phyloP scores from a whole-genome alignment of 2,113 vertebrate species.

The Syngnathus typhle region DNA sequence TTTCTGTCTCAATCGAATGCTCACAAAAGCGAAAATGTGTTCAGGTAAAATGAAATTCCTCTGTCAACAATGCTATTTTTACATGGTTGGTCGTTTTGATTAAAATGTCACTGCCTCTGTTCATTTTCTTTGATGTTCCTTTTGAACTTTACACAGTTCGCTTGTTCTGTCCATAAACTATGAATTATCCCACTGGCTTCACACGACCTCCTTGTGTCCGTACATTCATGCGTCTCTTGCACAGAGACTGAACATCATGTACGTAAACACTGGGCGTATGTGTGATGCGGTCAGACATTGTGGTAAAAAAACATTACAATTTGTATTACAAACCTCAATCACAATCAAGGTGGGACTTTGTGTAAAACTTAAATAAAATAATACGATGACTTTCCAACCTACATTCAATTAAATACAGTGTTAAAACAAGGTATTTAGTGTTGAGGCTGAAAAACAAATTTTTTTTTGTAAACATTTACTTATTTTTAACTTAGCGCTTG shows the following conservation, averaged over 20 bases:
- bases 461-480: no score
- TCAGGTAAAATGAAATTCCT: slow-evolving; percentile 57
- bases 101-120: slow-evolving; percentile 72
- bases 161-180: slow-evolving; percentile 69
- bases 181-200: slow-evolving; percentile 55
- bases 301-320: background rate
- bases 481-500: no score
- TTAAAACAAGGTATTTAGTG: no score
- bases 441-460: no score
- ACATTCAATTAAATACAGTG: no score
- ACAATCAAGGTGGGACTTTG: no score
- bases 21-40: slow-evolving; percentile 33
- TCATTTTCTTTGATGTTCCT: slow-evolving; percentile 72
- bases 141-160: slow-evolving; percentile 76
- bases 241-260: slow-evolving; percentile 11
- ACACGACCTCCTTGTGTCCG: slow-evolving; percentile 36
- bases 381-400: no score
- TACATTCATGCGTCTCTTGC: slow-evolving; percentile 24
- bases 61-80: slow-evolving; percentile 64
- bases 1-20: slow-evolving; percentile 38
- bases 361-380: no score
- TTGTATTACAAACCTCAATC: slow-evolving; percentile 1
- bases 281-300: background rate
- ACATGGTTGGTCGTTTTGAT: slow-evolving; percentile 57
- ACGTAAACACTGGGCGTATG: slow-evolving; percentile 1